Evolutionary conservation across 2,888 invertebrate genomes (phyloP), one percentile per base, ranked within the genome.

Genomic region (Unio pictorum): DNA sequence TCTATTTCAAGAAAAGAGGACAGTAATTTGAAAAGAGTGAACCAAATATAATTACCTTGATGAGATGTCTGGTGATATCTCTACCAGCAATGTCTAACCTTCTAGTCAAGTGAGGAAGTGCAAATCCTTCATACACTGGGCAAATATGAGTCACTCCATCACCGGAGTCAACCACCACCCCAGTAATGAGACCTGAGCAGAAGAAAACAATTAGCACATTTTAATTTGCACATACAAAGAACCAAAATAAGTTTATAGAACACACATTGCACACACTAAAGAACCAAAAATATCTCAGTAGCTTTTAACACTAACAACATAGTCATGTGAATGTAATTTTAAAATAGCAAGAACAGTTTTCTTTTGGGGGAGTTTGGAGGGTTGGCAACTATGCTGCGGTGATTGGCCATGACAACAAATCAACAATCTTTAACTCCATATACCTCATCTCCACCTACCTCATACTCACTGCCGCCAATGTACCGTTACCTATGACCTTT

Each of bases 101-200:
- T 81, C 96, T 92, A 0, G 98, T 99, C 67, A 99, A 92, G 92
- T 99, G 98, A 1, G 98, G 97, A 79, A 99, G 91, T 0, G 99
- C 95, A 89, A 95, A 99, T 86, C 98, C 98, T 89, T 99, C 98
- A 87, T 97, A 99, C 3, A 99, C 99, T 0, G 99, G 99, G 89
- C 99, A 99, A 75, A 99, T 98, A 90, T 99, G 99, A 5, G 99
- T 99, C 0, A 99, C 99, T 63, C 99, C 99, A 89, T 99, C 99
- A 1, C 99, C 99, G 6, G 98, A 98, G 91, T 99, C 99, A 0
- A 99, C 97, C 0, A 99, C 99, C 0, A 99, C 98, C 18, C 99
- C 99, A 18, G 98, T 99, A 71, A 98, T 93, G 26, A 99, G 92
- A 66, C 99, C 90, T 90, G 76, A 15, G 72, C n/a, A 73, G 8